Percentiles rank a stretch among this genome's conserved stretches.
phyloP scores from a whole-genome alignment of 2,797 vertebrate genomes.

The Tolypeutes matacus region DNA sequence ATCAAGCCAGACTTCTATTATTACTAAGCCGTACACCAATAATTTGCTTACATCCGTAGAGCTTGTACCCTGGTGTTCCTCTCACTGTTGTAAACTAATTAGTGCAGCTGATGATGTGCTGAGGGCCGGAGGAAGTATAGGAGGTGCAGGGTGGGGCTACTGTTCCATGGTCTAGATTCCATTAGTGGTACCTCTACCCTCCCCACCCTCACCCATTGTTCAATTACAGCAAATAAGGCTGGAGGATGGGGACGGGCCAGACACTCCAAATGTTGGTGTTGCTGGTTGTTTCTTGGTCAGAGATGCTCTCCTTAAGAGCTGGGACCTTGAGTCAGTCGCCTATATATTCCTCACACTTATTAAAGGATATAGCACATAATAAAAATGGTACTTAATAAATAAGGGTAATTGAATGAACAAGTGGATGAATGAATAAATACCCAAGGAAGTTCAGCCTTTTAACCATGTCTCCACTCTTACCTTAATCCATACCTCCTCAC shows the following conservation, averaged over 20 bases:
- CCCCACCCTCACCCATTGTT: background rate
- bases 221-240: background rate
- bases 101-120: background rate
- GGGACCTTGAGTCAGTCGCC: background rate
- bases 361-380: background rate
- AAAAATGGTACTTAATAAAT: background rate
- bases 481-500: background rate
- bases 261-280: background rate
- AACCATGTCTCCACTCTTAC: background rate
- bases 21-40: background rate
- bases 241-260: background rate
- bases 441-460: background rate
- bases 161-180: background rate
- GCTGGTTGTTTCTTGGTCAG: background rate
- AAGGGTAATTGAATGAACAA: background rate
- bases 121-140: rapidly evolving
- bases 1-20: background rate
- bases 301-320: background rate
- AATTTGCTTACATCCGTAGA: background rate
- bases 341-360: background rate
- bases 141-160: no score
- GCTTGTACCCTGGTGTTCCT: background rate
- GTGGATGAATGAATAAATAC: background rate
- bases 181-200: background rate
- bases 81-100: background rate